Percentiles rank a stretch among this genome's conserved stretches.
These are phyloP conservation scores for Cryptotermes secundus DNA, from an alignment of 1,140 invertebrate genomes.

Conservation along the genomic window DNA sequence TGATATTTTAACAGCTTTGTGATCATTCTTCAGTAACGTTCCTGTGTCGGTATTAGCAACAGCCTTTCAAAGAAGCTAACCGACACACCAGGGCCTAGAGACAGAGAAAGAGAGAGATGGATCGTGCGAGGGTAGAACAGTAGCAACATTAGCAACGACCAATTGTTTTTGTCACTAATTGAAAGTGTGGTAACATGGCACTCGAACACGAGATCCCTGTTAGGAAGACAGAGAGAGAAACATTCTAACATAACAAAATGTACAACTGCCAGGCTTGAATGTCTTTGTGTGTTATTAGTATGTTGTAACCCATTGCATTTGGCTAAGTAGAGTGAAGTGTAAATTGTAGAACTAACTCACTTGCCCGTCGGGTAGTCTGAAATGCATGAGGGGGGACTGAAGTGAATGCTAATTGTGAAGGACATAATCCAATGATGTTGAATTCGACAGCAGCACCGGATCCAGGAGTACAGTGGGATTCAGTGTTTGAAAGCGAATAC, in stretches of 20 bases:
- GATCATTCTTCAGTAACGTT: no score
- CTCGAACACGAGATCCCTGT: not conserved
- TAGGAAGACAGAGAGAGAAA: not conserved
- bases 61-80: no score
- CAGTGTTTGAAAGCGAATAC: not conserved
- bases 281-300: conserved; percentile 17
- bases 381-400: not conserved
- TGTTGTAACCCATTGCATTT: conserved; percentile 9
- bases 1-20: no score
- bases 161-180: conserved; percentile 20
- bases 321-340: conserved; percentile 4
- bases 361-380: not conserved
- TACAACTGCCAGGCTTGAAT: not conserved
- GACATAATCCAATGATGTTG: conserved; percentile 12
- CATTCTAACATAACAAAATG: conserved; percentile 14
- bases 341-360: conserved; percentile 11
- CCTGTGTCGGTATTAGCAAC: no score
- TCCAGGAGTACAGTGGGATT: not conserved
- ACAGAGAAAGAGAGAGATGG: no score
- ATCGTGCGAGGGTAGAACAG: no score
- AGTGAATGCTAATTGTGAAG: conserved; percentile 3
- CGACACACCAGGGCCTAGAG: no score
- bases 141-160: not conserved
- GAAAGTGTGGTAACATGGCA: conserved; percentile 1
- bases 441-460: not conserved